phyloP scores from a whole-genome alignment of 2,113 vertebrate species.

The Fregetta grallaria region DNA sequence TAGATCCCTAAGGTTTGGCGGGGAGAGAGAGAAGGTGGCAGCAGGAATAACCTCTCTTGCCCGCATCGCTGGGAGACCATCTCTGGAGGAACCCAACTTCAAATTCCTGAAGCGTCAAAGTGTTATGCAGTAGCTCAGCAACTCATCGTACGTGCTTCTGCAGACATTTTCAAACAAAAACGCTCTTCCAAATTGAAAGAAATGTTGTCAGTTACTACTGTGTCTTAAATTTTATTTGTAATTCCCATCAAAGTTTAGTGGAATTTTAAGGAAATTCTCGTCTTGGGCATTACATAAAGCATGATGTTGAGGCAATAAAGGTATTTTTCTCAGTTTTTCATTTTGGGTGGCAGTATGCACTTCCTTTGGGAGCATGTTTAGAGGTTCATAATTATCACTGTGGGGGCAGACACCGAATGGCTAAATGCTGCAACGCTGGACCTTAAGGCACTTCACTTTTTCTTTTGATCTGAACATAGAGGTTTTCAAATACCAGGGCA shows the following conservation, averaged over 20 bases:
- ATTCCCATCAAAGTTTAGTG: not conserved
- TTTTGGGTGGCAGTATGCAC: not conserved
- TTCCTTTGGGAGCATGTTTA: not conserved
- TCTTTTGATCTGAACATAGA: not conserved
- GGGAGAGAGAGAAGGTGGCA: not conserved
- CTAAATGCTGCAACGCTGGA: not conserved
- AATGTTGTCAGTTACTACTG: not conserved
- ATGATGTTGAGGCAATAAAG: not conserved
- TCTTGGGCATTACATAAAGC: not conserved
- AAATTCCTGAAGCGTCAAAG: not conserved
- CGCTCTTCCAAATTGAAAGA: not conserved
- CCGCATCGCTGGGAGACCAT: not conserved
- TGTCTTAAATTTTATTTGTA: not conserved
- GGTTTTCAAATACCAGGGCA: not conserved
- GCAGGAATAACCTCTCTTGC: not conserved
- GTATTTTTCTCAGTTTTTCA: not conserved
- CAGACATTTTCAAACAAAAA: not conserved
- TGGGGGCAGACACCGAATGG: not conserved
- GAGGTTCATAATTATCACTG: not conserved
- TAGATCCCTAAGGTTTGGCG: not conserved
- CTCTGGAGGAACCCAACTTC: not conserved
- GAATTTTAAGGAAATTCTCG: not conserved
- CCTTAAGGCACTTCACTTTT: not conserved
- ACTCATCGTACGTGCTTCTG: not conserved
- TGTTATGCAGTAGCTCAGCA: not conserved